Percentiles rank a stretch among this genome's conserved stretches.
Evolutionary conservation across 1,140 invertebrate genomes (phyloP).

Genomic region (Drosophila busckii): DNA sequence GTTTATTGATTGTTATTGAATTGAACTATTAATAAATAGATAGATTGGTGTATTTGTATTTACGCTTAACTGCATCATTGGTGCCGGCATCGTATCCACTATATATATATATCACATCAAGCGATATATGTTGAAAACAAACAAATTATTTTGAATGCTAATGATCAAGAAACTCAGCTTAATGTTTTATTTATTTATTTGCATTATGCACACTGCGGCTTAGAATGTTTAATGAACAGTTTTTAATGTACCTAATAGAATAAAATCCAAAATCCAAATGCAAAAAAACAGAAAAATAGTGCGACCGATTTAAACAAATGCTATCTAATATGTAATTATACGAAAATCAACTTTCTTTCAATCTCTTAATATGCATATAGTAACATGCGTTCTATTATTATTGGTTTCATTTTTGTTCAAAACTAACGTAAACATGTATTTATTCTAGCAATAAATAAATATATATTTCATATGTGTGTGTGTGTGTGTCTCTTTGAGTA

Average conservation of each 20-base stretch:
- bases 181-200: conserved; percentile 78
- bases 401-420: too few species aligned
- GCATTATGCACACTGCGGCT: conserved; percentile 79
- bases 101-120: too few species aligned
- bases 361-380: too few species aligned
- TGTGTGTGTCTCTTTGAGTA: conserved; percentile 12
- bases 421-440: too few species aligned
- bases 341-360: conserved; percentile 11
- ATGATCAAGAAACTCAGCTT: conserved; percentile 76
- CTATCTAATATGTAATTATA: conserved; percentile 20
- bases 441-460: too few species aligned
- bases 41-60: conserved; percentile 63
- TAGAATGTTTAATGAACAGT: conserved; percentile 64
- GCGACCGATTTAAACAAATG: too few species aligned
- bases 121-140: conserved; percentile 2
- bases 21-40: conserved; percentile 37
- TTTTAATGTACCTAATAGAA: conserved; percentile 50
- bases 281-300: conserved; percentile 14
- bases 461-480: too few species aligned
- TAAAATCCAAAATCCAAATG: conserved; percentile 30
- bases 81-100: conserved; percentile 17
- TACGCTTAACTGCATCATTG: conserved; percentile 55
- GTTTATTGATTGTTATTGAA: conserved; percentile 67
- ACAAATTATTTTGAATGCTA: conserved; percentile 24
- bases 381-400: too few species aligned